Percentiles rank a stretch among this genome's conserved stretches.
Conservation (phyloP, 2,888 invertebrate genomes). For the Melanophora roralis region DNA sequence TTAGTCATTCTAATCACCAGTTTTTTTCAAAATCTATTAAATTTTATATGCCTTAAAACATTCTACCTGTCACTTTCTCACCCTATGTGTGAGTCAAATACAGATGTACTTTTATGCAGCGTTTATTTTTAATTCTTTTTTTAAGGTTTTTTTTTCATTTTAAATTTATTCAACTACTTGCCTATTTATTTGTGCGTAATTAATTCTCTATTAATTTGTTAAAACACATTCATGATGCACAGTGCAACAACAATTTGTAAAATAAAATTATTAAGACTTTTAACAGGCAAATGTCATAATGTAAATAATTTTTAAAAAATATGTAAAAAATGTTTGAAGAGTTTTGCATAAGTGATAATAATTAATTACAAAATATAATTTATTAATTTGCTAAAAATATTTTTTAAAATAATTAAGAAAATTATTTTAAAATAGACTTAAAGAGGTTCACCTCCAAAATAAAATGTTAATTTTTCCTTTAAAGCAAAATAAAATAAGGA, state of each 20-base stretch:
- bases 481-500: no score
- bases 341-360: neutral
- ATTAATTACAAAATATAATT: neutral
- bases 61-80: slow-evolving; percentile 11
- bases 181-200: slow-evolving; percentile 44
- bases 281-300: slow-evolving; percentile 29
- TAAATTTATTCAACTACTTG: neutral
- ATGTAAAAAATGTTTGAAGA: slow-evolving; percentile 10
- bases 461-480: no score
- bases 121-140: neutral
- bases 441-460: no score
- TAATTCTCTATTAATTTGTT: slow-evolving; percentile 50
- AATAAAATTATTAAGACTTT: neutral
- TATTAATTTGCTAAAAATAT: no score
- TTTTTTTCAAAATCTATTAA: no score
- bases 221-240: slow-evolving; percentile 21
- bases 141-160: slow-evolving; percentile 5
- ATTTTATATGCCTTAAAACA: no score
- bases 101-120: neutral
- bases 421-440: no score
- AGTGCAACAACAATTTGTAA: slow-evolving; percentile 8
- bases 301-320: slow-evolving; percentile 3
- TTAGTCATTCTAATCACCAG: no score
- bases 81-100: slow-evolving; percentile 12
- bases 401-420: no score